Percentiles rank a stretch among this genome's conserved stretches.
Conservation (phyloP, 1,140 invertebrate genomes). For the Zaprionus ornatus region DNA sequence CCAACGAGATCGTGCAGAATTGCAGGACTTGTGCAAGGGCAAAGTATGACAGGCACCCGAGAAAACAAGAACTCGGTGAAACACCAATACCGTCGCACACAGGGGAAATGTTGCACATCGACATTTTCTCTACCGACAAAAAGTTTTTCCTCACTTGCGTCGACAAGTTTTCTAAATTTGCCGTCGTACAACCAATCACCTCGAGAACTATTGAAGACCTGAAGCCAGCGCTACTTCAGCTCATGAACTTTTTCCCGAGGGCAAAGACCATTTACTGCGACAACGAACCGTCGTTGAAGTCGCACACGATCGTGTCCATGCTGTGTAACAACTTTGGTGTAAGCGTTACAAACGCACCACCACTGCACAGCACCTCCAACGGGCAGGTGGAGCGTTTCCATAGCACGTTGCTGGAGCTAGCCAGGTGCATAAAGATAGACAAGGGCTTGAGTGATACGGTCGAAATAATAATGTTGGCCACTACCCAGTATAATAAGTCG, state of each 20-base stretch:
- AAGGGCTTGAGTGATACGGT: slow-evolving; percentile 2
- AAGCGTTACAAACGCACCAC: slow-evolving; percentile 9
- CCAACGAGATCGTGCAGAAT: neutral
- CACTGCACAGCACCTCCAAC: neutral
- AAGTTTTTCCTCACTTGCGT: neutral
- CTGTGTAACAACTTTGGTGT: slow-evolving; percentile 6
- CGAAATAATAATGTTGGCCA: neutral
- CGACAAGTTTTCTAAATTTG: slow-evolving; percentile 11
- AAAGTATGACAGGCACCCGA: neutral
- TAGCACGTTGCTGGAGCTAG: neutral
- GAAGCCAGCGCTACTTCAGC: neutral
- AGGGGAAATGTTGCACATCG: neutral
- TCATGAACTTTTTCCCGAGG: slow-evolving; percentile 11
- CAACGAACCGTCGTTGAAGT: slow-evolving; percentile 6
- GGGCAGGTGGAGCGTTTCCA: slow-evolving; percentile 4
- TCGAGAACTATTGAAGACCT: slow-evolving; percentile 1
- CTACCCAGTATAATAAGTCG: neutral
- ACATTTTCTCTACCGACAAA: slow-evolving; percentile 2
- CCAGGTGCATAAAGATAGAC: neutral
- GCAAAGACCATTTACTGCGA: slow-evolving; percentile 1
- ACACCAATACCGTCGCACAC: neutral
- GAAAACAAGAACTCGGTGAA: neutral
- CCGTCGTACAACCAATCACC: neutral
- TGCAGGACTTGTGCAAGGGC: neutral
- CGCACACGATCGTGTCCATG: neutral